Evolutionary conservation across 2,888 invertebrate species (phyloP), one percentile per base, ranked within the genome.

Genomic region (Chironomus riparius): DNA sequence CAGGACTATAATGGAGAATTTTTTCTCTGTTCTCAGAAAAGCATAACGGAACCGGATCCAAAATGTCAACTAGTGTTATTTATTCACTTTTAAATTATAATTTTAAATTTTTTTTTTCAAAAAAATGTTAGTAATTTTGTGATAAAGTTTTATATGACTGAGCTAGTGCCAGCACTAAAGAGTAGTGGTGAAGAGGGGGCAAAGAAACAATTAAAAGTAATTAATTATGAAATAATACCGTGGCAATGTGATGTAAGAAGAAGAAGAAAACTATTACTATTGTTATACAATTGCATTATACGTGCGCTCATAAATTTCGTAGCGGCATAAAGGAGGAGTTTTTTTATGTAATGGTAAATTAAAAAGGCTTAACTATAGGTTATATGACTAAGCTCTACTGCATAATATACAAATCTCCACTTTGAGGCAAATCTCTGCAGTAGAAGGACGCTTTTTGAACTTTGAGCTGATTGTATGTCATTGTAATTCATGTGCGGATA

Each of bases 51-150:
- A 74, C 74, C 74, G 74, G 74, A 74, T 68, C 28, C 28, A 74
- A 68, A 68, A 65, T 74, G 74, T 74, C 74, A 74, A 74, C 74
- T 74, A 38, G 74, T 65, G 74, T 74, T 74, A 74, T 74, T 74
- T 74, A 74, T 74, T 74, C 74, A 74, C 65, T 74, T 24, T 62
- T 47, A 74, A 74, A 68, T 74, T 74, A 68, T 74, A 68, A 74
- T 74, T 72, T 72, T 56, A 56, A 65, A 65, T 24, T 70, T 74
- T 24, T 13, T 50, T 50, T 28, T 56, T 56, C 21, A 1, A 21
- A 21, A 65, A 21, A 24, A 65, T 4, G 12, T 65, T 65, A 7
- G 6, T 65, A 13, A 38, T 38, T 38, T 38, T 38, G 38, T 38
- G 38, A 38, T 38, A 38, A 38, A 38, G 38, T 38, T 38, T 38